Conservation (phyloP, 2,888 invertebrate genomes). For the Formica aserva region DNA sequence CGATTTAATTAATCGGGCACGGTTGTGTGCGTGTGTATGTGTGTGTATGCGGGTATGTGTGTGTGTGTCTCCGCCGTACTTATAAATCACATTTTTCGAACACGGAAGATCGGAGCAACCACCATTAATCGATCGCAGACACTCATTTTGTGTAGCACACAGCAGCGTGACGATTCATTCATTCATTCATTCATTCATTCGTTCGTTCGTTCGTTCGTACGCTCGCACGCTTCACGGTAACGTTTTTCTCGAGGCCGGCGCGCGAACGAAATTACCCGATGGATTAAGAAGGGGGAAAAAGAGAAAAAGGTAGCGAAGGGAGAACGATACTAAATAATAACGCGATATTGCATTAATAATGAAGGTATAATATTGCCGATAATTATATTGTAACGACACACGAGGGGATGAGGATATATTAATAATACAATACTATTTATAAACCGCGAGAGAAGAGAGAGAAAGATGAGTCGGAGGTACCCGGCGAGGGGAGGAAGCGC, state of each 20-base stretch:
- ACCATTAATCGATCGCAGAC: conserved; percentile 37
- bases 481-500: background rate
- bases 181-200: conserved; percentile 58
- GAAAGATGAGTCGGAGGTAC: conserved; percentile 24
- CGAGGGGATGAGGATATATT: conserved; percentile 79
- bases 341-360: conserved; percentile 76
- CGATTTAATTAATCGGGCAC: conserved; percentile 57
- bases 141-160: conserved; percentile 42
- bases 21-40: conserved; percentile 50
- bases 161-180: conserved; percentile 56
- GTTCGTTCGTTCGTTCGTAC: conserved; percentile 60
- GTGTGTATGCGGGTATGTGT: conserved; percentile 2
- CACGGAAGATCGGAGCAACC: conserved; percentile 7
- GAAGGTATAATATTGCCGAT: conserved; percentile 82
- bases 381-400: conserved; percentile 80
- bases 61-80: conserved; percentile 24
- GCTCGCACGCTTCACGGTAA: conserved; percentile 55
- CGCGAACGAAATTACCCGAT: conserved; percentile 50
- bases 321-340: conserved; percentile 70
- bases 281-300: conserved; percentile 47
- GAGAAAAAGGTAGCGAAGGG: conserved; percentile 45
- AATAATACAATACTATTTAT: conserved; percentile 82
- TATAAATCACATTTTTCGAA: conserved; percentile 19
- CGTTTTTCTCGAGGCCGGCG: conserved; percentile 18
- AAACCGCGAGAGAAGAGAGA: conserved; percentile 74